Percentiles rank a stretch among this genome's conserved stretches.
Evolutionary conservation across 2,797 vertebrate genomes (phyloP).

Genomic region (Dallia pectoralis): DNA sequence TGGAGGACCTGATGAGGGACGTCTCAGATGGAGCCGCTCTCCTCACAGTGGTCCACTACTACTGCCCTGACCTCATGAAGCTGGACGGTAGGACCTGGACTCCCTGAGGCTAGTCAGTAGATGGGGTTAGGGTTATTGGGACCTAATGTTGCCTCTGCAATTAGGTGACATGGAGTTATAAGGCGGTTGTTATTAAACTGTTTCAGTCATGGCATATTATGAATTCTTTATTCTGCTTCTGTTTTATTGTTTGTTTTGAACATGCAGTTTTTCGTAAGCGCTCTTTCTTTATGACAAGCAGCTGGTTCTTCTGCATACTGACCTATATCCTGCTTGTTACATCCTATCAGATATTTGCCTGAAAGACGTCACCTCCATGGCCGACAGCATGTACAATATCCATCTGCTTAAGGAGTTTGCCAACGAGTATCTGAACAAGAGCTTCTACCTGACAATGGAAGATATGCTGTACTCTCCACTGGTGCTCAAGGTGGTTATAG

Average conservation of each 20-base stretch:
- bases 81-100: conserved; percentile 81
- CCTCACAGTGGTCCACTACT: conserved; percentile 91
- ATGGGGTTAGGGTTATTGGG: neutral
- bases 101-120: neutral
- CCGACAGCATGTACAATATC: conserved; percentile 96
- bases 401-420: conserved; percentile 92
- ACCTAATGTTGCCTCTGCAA: neutral
- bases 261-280: neutral
- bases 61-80: conserved; percentile 94
- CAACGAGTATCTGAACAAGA: conserved; percentile 89
- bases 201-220: neutral
- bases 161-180: neutral
- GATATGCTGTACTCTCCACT: conserved; percentile 93
- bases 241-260: too few species aligned
- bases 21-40: conserved; percentile 92
- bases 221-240: neutral
- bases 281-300: conserved; percentile 38
- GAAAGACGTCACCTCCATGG: conserved; percentile 92
- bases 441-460: conserved; percentile 92
- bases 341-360: conserved; percentile 87
- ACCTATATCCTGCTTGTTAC: conserved; percentile 1
- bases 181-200: neutral
- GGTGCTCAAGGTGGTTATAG: conserved; percentile 87
- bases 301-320: conserved; percentile 41
- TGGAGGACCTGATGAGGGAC: conserved; percentile 94